Conservation (phyloP, 2,797 vertebrate genomes). For the Delichon dasypus region DNA sequence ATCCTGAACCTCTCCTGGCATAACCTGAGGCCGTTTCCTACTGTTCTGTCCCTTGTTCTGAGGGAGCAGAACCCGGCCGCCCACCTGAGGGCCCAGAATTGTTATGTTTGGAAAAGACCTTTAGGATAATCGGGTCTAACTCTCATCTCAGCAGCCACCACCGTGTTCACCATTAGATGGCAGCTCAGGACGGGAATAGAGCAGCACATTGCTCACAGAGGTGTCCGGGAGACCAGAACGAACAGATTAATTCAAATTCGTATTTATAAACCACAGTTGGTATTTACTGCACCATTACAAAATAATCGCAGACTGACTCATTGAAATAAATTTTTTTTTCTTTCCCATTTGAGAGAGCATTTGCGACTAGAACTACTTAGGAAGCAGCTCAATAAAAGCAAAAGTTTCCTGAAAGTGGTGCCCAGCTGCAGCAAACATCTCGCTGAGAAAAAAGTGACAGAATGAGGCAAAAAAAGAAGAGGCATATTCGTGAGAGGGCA, state of each 20-base stretch:
- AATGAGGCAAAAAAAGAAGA: rapidly evolving
- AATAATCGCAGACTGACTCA: not conserved
- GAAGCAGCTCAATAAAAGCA: not conserved
- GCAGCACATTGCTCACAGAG: not conserved
- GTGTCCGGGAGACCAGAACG: rapidly evolving
- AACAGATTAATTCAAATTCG: not conserved
- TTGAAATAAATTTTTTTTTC: not conserved
- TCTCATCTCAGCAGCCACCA: not conserved
- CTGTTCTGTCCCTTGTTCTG: not conserved
- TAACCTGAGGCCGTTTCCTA: not conserved
- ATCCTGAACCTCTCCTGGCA: too few relatives aligned
- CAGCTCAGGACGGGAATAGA: not conserved
- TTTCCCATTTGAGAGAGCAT: not conserved
- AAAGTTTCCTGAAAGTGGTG: not conserved
- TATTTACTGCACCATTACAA: not conserved
- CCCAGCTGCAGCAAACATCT: not conserved
- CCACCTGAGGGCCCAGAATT: not conserved
- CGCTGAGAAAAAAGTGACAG: not conserved
- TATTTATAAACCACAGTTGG: not conserved
- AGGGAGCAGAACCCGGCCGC: rapidly evolving
- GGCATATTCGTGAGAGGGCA: not conserved
- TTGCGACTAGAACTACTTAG: not conserved
- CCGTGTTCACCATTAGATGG: not conserved
- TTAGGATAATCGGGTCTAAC: not conserved
- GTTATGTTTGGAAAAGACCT: not conserved